These are phyloP conservation scores for Bombyx mori DNA, from an alignment of 1,140 invertebrate genomes.

Conservation along the genomic window DNA sequence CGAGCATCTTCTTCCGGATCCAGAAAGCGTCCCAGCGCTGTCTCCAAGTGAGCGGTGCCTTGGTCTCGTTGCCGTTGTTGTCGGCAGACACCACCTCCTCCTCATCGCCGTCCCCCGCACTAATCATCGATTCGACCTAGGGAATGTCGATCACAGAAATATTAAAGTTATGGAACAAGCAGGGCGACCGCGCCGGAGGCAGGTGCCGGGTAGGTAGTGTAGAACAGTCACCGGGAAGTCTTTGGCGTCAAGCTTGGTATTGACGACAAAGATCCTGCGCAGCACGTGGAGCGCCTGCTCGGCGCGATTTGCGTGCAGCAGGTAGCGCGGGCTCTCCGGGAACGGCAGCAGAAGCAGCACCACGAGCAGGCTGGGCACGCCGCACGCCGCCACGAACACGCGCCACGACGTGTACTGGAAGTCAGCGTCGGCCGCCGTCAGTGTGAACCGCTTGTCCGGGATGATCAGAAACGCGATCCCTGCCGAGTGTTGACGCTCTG, in stretches of 20 bases:
- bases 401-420: conserved; percentile 79
- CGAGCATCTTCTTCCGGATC: conserved; percentile 59
- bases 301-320: conserved; percentile 65
- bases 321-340: conserved; percentile 81
- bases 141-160: background rate
- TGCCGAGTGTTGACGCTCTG: conserved; percentile 18
- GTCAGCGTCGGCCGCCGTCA: conserved; percentile 32
- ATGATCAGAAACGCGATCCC: conserved; percentile 71
- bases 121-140: conserved; percentile 65
- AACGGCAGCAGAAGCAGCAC: conserved; percentile 77
- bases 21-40: conserved; percentile 57
- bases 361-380: conserved; percentile 77
- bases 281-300: conserved; percentile 70
- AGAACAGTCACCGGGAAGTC: conserved; percentile 68
- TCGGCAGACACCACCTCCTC: conserved; percentile 51
- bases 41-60: conserved; percentile 48
- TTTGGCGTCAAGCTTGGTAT: conserved; percentile 61
- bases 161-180: too few species aligned
- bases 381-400: conserved; percentile 78
- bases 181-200: too few species aligned
- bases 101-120: conserved; percentile 44
- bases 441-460: conserved; percentile 51
- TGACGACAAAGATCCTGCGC: conserved; percentile 69
- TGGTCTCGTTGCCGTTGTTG: conserved; percentile 58
- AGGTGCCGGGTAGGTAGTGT: background rate